Percentiles rank a stretch among this genome's conserved stretches.
Conservation (phyloP, 1,140 invertebrate species). For the Papilio xuthus region DNA sequence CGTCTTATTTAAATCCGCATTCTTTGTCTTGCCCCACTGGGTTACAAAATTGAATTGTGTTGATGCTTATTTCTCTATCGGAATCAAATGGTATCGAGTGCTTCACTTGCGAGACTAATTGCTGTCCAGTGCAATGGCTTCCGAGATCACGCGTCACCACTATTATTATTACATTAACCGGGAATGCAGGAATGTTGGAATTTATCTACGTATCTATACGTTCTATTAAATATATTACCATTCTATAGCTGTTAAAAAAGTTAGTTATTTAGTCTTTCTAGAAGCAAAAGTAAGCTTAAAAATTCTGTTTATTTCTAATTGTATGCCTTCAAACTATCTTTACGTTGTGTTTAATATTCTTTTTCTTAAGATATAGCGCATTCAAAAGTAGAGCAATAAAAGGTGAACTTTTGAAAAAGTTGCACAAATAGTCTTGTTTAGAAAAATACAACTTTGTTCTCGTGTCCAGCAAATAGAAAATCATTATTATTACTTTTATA, state of each 20-base stretch:
- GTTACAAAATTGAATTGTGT: not conserved
- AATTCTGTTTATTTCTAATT: not conserved
- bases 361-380: not conserved
- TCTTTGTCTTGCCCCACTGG: not conserved
- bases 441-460: not conserved
- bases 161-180: not conserved
- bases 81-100: not conserved
- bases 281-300: not conserved
- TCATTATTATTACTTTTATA: conserved; percentile 8
- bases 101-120: not conserved
- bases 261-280: not conserved
- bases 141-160: not conserved
- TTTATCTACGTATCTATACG: too few species aligned
- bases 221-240: not conserved
- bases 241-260: not conserved
- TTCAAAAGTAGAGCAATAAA: not conserved
- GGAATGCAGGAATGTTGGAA: not conserved
- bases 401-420: not conserved
- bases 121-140: conserved; percentile 6
- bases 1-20: too few species aligned
- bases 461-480: not conserved
- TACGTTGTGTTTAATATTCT: not conserved
- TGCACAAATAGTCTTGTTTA: not conserved
- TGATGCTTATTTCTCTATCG: not conserved
- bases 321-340: not conserved